A percentile compares a stretch with the other conserved stretches of the same genome.
Conservation (phyloP, 2,113 vertebrate species). For the Apaloderma vittatum region DNA sequence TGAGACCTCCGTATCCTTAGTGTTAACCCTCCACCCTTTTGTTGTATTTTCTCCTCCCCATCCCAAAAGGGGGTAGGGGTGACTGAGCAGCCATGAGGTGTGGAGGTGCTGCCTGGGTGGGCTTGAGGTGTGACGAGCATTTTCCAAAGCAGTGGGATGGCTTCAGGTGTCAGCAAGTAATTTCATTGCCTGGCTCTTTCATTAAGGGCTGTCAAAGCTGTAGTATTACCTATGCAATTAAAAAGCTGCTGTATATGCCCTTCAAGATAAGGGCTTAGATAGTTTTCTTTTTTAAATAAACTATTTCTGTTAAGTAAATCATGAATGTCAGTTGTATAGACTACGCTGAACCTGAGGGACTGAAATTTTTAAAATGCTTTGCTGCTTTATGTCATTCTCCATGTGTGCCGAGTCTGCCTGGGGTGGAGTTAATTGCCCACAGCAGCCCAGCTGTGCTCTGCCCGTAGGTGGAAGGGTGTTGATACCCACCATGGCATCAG, state of each 20-base stretch:
- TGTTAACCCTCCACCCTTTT: too few relatives aligned
- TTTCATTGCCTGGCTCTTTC: not conserved
- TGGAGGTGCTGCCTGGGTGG: too few relatives aligned
- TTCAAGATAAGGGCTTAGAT: not conserved
- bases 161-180: not conserved
- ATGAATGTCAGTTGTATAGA: not conserved
- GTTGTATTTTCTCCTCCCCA: too few relatives aligned
- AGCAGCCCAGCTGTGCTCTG: not conserved
- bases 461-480: accelerated
- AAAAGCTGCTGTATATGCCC: not conserved
- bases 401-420: not conserved
- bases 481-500: not conserved
- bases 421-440: accelerated
- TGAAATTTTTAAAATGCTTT: not conserved
- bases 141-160: not conserved
- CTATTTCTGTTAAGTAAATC: not conserved
- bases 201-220: not conserved
- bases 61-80: too few relatives aligned
- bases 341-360: not conserved
- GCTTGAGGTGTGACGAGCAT: too few relatives aligned
- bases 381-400: not conserved
- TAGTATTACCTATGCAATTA: not conserved
- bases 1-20: too few relatives aligned
- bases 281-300: not conserved
- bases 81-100: too few relatives aligned